phyloP scores from a whole-genome alignment of 2,888 invertebrate genomes.

The Chirona hameri region DNA sequence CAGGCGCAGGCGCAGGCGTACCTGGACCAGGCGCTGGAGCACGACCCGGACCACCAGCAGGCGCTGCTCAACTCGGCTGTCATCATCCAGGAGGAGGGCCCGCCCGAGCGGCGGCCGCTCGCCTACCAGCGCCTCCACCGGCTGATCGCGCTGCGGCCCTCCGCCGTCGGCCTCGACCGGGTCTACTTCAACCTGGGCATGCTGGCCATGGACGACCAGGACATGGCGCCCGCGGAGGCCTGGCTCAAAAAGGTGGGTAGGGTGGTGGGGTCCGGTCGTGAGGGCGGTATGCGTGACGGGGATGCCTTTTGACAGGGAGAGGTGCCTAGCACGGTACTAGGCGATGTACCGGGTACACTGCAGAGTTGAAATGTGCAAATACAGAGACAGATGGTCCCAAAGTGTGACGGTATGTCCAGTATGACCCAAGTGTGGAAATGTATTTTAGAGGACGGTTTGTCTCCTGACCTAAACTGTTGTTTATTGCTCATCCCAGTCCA shows the following conservation, averaged over 20 bases:
- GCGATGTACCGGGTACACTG: too few relatives aligned
- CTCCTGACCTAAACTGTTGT: too few relatives aligned
- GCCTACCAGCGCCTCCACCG: conserved; percentile 77
- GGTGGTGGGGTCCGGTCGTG: not conserved
- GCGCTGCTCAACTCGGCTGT: conserved; percentile 93
- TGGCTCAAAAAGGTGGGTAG: conserved; percentile 75
- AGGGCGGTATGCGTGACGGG: too few relatives aligned
- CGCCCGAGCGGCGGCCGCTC: conserved; percentile 44
- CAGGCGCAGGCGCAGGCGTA: conserved; percentile 85
- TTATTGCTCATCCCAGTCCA: too few relatives aligned
- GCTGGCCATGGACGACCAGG: conserved; percentile 92
- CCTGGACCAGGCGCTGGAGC: conserved; percentile 85
- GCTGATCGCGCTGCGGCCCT: conserved; percentile 53
- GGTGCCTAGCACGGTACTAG: too few relatives aligned
- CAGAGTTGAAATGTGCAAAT: too few relatives aligned
- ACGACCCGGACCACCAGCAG: conserved; percentile 92
- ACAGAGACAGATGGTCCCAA: too few relatives aligned
- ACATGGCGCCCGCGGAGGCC: conserved; percentile 80
- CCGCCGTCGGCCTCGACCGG: conserved; percentile 55
- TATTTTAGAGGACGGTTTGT: too few relatives aligned
- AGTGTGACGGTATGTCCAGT: too few relatives aligned
- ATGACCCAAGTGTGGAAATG: too few relatives aligned
- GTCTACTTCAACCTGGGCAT: conserved; percentile 94
- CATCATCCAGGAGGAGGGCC: conserved; percentile 58
- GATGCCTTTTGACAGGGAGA: too few relatives aligned